phyloP scores from a whole-genome alignment of 30 jellyfish, hydroid and myxozoan species.

The Pseudorhiza aurosa region DNA sequence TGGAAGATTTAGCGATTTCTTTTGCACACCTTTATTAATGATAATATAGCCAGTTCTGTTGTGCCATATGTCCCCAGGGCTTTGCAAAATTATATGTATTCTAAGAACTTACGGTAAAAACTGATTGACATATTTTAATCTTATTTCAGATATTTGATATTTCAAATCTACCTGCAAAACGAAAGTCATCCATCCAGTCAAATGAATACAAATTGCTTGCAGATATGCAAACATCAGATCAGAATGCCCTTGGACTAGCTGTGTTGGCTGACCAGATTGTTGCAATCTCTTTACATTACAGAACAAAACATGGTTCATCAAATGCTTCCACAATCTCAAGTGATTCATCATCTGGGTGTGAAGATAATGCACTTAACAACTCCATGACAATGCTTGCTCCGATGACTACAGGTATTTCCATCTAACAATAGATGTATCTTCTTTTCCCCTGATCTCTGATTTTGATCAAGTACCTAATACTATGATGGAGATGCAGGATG shows the following conservation, averaged over 20 bases:
- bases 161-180: background rate
- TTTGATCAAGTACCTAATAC: too few species aligned
- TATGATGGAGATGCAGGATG: too few species aligned
- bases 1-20: background rate
- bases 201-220: conserved; percentile 71
- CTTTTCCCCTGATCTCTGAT: too few species aligned
- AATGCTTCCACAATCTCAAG: conserved; percentile 67
- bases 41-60: too few species aligned
- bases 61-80: too few species aligned
- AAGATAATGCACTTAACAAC: conserved; percentile 44
- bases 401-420: conserved; percentile 62
- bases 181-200: background rate
- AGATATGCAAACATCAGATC: conserved; percentile 72
- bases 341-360: conserved; percentile 78
- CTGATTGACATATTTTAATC: background rate
- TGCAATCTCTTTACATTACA: conserved; percentile 58
- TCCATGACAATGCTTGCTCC: conserved; percentile 80
- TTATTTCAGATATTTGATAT: conserved; percentile 8
- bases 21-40: background rate
- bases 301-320: conserved; percentile 50
- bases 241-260: conserved; percentile 69
- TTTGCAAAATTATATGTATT: too few species aligned
- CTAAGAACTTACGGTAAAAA: background rate
- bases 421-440: too few species aligned
- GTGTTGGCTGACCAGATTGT: conserved; percentile 61